A percentile compares a stretch with the other conserved stretches of the same genome.
Evolutionary conservation across 2,113 vertebrate genomes (phyloP).

Genomic region (Entomyzon cyanotis): DNA sequence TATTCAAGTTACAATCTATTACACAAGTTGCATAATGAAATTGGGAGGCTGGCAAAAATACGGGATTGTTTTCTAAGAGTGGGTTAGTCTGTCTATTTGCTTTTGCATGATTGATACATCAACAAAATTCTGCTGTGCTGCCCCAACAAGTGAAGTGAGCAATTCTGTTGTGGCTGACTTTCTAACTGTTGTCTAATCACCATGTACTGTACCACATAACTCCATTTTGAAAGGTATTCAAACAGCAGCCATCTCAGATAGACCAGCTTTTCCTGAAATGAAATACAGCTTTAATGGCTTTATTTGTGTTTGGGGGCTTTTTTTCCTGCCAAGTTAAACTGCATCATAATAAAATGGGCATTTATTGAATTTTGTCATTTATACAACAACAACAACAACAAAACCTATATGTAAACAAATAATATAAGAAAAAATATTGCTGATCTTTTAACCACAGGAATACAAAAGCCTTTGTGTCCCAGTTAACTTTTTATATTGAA

Average conservation of each 20-base stretch:
- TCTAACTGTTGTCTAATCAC: neutral
- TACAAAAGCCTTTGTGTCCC: neutral
- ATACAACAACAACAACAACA: neutral
- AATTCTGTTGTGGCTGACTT: neutral
- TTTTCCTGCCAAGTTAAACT: neutral
- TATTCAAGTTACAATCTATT: slow-evolving; percentile 19
- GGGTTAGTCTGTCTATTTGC: neutral
- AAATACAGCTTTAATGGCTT: neutral
- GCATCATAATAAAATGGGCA: neutral
- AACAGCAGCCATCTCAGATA: neutral
- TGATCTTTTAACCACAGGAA: neutral
- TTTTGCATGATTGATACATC: slow-evolving; percentile 9
- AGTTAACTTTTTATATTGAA: neutral
- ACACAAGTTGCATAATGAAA: slow-evolving; percentile 5
- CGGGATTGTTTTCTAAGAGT: neutral
- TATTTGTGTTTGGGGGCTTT: neutral
- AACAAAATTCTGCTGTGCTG: neutral
- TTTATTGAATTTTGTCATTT: neutral
- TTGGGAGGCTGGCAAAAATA: neutral
- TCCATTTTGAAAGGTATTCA: neutral
- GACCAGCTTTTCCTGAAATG: neutral
- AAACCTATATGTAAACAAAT: neutral
- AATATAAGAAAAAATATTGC: neutral
- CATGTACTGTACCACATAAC: neutral
- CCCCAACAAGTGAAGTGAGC: neutral